These are phyloP conservation scores for Lophius piscatorius DNA, from an alignment of 2,113 vertebrate genomes.

Conservation along the genomic window DNA sequence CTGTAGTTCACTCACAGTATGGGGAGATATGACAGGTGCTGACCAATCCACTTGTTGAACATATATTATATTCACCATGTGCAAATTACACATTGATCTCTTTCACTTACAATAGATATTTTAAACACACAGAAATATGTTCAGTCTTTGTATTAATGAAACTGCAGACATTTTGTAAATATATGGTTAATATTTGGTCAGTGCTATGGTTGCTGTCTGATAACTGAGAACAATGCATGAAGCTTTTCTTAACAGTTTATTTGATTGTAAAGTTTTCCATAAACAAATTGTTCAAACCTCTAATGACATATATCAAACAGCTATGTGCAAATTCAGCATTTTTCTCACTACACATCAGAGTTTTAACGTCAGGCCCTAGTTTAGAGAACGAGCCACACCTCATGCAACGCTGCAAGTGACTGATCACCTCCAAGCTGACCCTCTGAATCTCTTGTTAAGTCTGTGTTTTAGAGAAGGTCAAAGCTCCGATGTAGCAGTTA, in stretches of 20 bases:
- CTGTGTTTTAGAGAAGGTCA: constrained; percentile 76
- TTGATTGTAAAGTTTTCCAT: constrained; percentile 5
- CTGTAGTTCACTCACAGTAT: not conserved
- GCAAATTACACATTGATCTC: not conserved
- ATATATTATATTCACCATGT: not conserved
- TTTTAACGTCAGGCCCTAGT: constrained; percentile 23
- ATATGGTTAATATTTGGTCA: not conserved
- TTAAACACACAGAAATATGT: not conserved
- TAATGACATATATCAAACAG: constrained; percentile 9
- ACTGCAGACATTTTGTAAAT: constrained; percentile 3
- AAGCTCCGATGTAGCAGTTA: constrained; percentile 79
- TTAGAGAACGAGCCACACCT: constrained; percentile 45
- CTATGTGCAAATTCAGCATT: constrained; percentile 20
- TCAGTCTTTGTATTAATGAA: not conserved
- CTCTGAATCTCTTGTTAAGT: constrained; percentile 78
- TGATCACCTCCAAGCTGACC: constrained; percentile 78
- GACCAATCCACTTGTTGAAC: not conserved
- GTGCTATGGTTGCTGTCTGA: not conserved
- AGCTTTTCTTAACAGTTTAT: constrained; percentile 3
- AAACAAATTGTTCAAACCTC: constrained; percentile 2
- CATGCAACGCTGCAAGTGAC: constrained; percentile 63
- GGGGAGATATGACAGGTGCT: not conserved
- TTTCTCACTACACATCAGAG: constrained; percentile 40
- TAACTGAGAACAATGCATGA: not conserved
- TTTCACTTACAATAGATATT: not conserved